Evolutionary conservation across 35 echinoderm and acorn worm genomes (phyloP), one percentile per base, ranked within the genome.

Genomic region (Heliocidaris tuberculata): DNA sequence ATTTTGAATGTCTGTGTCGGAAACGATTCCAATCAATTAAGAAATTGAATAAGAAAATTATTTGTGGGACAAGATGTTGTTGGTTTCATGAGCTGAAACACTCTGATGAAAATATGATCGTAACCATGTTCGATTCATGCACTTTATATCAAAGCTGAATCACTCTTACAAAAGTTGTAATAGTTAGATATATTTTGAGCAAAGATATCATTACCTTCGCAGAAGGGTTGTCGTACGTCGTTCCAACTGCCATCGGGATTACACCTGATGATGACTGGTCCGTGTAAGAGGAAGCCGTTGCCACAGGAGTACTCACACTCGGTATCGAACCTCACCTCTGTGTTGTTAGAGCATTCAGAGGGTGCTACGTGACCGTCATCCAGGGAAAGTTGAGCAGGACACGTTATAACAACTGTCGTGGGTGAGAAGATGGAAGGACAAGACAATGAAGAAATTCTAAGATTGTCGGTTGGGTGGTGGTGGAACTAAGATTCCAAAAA

Each of bases 281-380:
- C 86, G 8, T 88, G 86, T 88, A 88, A 88, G 13, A 88, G 47
- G 31, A 88, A 88, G 4, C 86, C 86, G 19, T 11, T 35, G 0
- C 86, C 86, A 88, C 86, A 88, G 31, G 31, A 35, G 31, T 35
- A 88, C 86, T 88, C 86, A 29, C 86, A 88, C 86, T 35, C 86
- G 31, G 86, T 88, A 88, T 88, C 86, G 19, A 88, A 88, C 86
- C 30, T 32, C 47, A 88, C 30, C 9, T 88, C 86, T 3, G 31
- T 48, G 15, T 31, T 16, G 31, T 11, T 35, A 32, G 47, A 32
- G 47, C 86, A 88, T 88, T 88, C 86, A 15, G 86, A 11, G 10
- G 86, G 86, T 11, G 30, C 12, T 27, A 88, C 86, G 10, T 12
- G 31, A 32, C 86, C 86, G 27, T 24, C 29, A 7, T 88, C 86